Base-by-base conservation (phyloP, 1,140 invertebrate species). In the Drosophila mayri region DNA sequence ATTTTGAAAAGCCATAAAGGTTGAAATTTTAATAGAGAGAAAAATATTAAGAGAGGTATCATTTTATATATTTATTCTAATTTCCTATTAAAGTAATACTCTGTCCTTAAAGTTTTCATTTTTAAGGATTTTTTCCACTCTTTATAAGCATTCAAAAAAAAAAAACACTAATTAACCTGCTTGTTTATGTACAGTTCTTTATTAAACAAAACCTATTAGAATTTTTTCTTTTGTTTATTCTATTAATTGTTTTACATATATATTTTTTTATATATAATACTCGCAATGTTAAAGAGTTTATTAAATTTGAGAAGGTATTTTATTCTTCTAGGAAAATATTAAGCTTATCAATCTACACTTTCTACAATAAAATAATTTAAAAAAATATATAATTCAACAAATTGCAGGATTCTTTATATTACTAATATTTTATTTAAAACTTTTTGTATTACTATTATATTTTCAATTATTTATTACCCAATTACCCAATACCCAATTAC, bases 151-250 rank as follows among this genome's bases (percentile, higher is more conserved):
- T 18, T 32, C 3, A 50, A 54, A 10, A 8, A 14, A 12, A 50
- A 54, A 10, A 8, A 14, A 12, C 60, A 8, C 12, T 38, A 20
- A 20, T 57, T 5, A 30, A 38, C 58, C 6, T 9, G 5, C n/a
- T 50, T 50, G n/a, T 50, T 50, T 18, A 5, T 9, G 14, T 54
- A 38, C 12, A 16, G 18, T 18, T 20, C 10, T 49, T 54, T 5
- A n/a, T 30, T 28, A 12, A 55, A 8, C 20, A 25, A 16, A 38
- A 30, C 46, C 59, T 54, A 62, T 61, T 37, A 55, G 18, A 8
- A 35, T 18, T 55, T 38, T 55, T 22, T 5, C 12, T 18, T 18
- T 28, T 12, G 12, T 61, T 61, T 61, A 37, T 61, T 37, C 9
- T 16, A 38, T 12, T 38, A 55, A 38, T 55, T 55, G 32, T 28